Evolutionary conservation across 2,113 vertebrate species (phyloP).

Genomic region (Rhinopomastus cyanomelas): DNA sequence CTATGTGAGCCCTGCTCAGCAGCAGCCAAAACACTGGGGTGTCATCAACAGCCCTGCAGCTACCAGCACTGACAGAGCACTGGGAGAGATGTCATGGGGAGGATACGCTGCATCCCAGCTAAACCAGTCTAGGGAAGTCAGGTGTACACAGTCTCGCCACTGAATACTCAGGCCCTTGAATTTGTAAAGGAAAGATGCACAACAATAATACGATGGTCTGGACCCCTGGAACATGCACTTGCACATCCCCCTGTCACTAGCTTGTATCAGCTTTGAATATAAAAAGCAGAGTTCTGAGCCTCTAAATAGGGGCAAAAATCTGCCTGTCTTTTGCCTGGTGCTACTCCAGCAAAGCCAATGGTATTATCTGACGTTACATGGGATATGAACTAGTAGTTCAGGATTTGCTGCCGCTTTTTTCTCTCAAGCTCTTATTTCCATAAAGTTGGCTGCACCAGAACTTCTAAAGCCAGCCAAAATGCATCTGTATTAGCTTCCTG

Average conservation of each 20-base stretch:
- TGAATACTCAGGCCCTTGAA: neutral
- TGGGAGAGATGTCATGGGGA: too few species aligned
- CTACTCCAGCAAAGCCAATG: neutral
- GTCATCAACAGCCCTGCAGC: too few species aligned
- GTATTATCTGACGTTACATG: neutral
- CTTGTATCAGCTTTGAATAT: rapidly evolving
- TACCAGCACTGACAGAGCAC: too few species aligned
- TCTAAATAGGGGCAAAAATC: neutral
- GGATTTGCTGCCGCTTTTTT: slow-evolving; percentile 25
- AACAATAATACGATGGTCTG: neutral
- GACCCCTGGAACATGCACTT: neutral
- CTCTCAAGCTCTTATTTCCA: slow-evolving; percentile 22
- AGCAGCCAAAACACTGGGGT: too few species aligned
- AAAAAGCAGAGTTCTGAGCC: neutral
- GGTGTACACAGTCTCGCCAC: neutral
- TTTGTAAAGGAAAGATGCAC: neutral
- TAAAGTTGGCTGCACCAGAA: slow-evolving; percentile 19
- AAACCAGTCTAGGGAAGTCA: neutral
- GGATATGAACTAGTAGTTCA: neutral
- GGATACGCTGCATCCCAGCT: too few species aligned
- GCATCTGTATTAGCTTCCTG: slow-evolving; percentile 62
- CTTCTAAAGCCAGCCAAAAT: slow-evolving; percentile 60
- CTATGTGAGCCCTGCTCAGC: too few species aligned
- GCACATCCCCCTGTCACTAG: rapidly evolving
- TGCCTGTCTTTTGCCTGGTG: neutral